A percentile compares a stretch with the other conserved stretches of the same genome.
These are phyloP conservation scores for Hoplias malabaricus DNA, from an alignment of 2,113 vertebrate genomes.

Conservation along the genomic window DNA sequence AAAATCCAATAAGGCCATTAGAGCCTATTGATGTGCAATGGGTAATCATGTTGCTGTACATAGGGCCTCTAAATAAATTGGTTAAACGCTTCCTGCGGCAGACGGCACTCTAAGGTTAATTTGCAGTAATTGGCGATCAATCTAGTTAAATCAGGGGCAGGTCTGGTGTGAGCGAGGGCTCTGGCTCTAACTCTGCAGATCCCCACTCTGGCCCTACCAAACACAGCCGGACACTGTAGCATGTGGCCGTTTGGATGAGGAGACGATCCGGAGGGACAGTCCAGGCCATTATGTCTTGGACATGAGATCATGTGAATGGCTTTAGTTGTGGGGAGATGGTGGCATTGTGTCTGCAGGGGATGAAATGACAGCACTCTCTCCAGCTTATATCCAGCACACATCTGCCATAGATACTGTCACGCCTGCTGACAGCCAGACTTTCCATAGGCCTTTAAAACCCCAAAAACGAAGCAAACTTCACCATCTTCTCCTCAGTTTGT, in stretches of 20 bases:
- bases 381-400: background rate
- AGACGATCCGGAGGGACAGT: conserved; percentile 20
- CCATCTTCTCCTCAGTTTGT: background rate
- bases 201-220: conserved; percentile 30
- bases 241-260: background rate
- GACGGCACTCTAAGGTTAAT: conserved; percentile 77
- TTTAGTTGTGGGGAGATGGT: background rate
- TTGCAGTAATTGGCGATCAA: conserved; percentile 75
- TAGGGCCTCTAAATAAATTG: conserved; percentile 68
- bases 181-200: conserved; percentile 26
- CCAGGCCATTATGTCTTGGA: background rate
- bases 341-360: background rate
- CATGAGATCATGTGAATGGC: background rate
- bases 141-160: conserved; percentile 70
- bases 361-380: background rate
- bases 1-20: conserved; percentile 71
- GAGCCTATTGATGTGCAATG: conserved; percentile 67
- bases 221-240: conserved; percentile 45
- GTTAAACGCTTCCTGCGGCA: conserved; percentile 78
- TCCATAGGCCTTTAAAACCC: background rate
- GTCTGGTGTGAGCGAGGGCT: conserved; percentile 64
- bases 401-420: background rate
- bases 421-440: background rate
- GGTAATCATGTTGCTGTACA: conserved; percentile 72
- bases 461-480: background rate